Evolutionary conservation across 2,888 invertebrate species (phyloP), one percentile per base, ranked within the genome.

Genomic region (Scaptomyza caliginosa): DNA sequence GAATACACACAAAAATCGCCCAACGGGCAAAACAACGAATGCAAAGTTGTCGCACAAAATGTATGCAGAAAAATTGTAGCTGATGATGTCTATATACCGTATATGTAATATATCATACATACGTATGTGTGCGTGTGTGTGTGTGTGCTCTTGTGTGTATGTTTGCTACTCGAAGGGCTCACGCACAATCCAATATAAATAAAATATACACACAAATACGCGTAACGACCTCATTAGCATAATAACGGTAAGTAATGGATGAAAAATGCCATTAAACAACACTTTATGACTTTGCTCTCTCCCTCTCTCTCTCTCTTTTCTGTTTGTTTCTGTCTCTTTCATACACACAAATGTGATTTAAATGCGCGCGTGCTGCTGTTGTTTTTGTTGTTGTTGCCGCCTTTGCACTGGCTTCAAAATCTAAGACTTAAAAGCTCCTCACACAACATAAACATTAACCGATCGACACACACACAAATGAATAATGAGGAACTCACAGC

Each of bases 201-300:
- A 68, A 84, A 82, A 82, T 81, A 82, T 81, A 88, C 80, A 83
- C 77, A 86, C 84, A 86, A 87, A 85, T 83, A 83, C 78, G 80
- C 88, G 80, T 88, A 86, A 88, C 87, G 89, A 88, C 85, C 86
- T 89, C 89, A 90, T 89, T 89, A 89, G 89, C 89, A 89, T 90
- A 89, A 89, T 89, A 90, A 89, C 89, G 88, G 87, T 80, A 81
- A 89, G 89, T 89, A 89, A 87, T 87, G 86, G 86, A 82, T 82
- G 86, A 81, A 88, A 88, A 90, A 90, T 89, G 83, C 89, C 89
- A 89, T 89, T 89, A 89, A 89, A 90, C 89, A 90, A 89, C 90
- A 90, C 90, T 89, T 89, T 89, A 89, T 90, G 90, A 90, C 90
- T 90, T 88, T 82, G 80, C 52, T 42, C 57, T 30, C 52, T 52